Percentiles rank a stretch among this genome's conserved stretches.
These are phyloP conservation scores for Netelia inedita DNA, from an alignment of 2,888 invertebrate species.

Conservation along the genomic window DNA sequence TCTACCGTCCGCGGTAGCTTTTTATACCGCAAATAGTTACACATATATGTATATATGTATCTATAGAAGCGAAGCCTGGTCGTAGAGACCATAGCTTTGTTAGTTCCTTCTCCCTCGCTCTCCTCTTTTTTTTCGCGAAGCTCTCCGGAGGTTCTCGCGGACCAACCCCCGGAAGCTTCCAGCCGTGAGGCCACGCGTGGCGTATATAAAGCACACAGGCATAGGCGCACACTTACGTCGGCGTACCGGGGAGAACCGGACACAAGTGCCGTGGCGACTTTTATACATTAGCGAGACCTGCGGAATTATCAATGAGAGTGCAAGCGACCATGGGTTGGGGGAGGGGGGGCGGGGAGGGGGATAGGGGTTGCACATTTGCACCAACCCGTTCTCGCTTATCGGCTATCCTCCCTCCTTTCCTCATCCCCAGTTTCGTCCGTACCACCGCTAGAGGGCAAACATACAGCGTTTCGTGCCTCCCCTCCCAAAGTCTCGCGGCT, in stretches of 20 bases:
- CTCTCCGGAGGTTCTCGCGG: constrained; percentile 51
- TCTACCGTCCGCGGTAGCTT: constrained; percentile 75
- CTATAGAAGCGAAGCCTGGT: constrained; percentile 74
- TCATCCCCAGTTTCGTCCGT: constrained; percentile 28
- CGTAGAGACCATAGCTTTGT: constrained; percentile 78
- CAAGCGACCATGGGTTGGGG: not conserved
- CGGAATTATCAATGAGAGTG: constrained; percentile 72
- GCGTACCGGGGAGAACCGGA: constrained; percentile 61
- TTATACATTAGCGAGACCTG: constrained; percentile 68
- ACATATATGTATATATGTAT: constrained; percentile 43
- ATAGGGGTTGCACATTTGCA: constrained; percentile 59
- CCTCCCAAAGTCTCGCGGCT: constrained; percentile 54
- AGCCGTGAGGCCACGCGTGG: constrained; percentile 47
- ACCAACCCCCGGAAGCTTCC: constrained; percentile 59
- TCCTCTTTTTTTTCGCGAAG: constrained; percentile 66
- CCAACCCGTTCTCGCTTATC: constrained; percentile 68
- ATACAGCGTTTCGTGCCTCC: constrained; percentile 29
- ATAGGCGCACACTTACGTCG: constrained; percentile 24
- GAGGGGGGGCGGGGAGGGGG: constrained; percentile 23
- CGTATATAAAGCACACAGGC: constrained; percentile 47
- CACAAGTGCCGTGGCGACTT: constrained; percentile 69
- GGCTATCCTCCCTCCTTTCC: constrained; percentile 49
- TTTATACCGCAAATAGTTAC: constrained; percentile 72
- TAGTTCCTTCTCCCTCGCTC: constrained; percentile 61
- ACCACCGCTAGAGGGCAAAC: constrained; percentile 7